Evolutionary conservation across 1,140 invertebrate species (phyloP).

Genomic region (Dolichoris vasculosae): DNA sequence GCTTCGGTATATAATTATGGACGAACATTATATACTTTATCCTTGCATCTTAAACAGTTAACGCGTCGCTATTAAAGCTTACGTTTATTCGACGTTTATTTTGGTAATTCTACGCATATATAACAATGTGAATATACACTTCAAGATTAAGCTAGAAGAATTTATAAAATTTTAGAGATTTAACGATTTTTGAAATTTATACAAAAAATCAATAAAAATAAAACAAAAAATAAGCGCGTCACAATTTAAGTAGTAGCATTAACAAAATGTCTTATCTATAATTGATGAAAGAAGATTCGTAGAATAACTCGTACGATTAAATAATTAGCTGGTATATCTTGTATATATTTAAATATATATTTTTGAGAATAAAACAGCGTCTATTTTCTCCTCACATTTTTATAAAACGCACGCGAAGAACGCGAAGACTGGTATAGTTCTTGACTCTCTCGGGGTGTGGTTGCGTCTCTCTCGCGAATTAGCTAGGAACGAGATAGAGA

Average conservation of each 20-base stretch:
- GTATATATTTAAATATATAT: neutral
- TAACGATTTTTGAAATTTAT: neutral
- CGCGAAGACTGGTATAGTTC: neutral
- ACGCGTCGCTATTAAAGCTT: constrained; percentile 24
- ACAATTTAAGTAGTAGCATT: neutral
- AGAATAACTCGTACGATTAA: neutral
- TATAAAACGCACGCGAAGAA: neutral
- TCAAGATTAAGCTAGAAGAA: neutral
- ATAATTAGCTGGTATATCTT: constrained; percentile 8
- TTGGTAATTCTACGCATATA: neutral
- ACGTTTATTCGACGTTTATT: constrained; percentile 19
- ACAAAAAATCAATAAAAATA: neutral
- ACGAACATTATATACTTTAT: neutral
- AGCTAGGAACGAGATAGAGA: neutral
- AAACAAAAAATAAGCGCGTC: neutral
- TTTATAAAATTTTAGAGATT: neutral
- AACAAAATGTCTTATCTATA: neutral
- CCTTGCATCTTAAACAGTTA: neutral
- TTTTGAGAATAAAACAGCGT: neutral
- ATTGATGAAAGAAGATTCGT: neutral
- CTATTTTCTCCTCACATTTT: constrained; percentile 19
- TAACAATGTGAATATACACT: neutral
- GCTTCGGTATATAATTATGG: neutral
- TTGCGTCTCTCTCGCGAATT: neutral
- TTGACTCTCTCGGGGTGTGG: neutral